These are phyloP conservation scores for Verasper variegatus DNA, from an alignment of 2,113 vertebrate genomes.

Conservation along the genomic window DNA sequence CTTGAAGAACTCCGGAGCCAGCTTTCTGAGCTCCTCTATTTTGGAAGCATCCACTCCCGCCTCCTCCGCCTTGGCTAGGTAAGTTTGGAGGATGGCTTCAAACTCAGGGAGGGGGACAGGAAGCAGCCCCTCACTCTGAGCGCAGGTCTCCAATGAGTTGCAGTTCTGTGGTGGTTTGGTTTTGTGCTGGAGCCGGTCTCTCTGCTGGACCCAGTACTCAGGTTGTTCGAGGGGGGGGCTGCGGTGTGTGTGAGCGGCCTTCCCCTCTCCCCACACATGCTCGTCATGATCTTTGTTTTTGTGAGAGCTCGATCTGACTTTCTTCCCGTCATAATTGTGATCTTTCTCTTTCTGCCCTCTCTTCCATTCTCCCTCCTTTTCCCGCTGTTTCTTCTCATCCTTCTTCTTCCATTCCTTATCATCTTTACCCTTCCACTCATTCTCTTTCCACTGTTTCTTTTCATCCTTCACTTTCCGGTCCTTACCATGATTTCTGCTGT, in stretches of 20 bases:
- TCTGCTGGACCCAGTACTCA: constrained; percentile 72
- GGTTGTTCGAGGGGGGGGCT: constrained; percentile 41
- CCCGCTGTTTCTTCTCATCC: constrained; percentile 23
- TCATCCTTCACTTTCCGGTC: constrained; percentile 15
- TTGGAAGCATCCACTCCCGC: constrained; percentile 53
- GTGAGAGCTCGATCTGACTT: constrained; percentile 11
- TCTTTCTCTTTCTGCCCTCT: constrained; percentile 21
- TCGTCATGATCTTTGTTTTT: constrained; percentile 30
- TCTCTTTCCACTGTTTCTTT: constrained; percentile 24
- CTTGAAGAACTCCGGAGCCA: constrained; percentile 79
- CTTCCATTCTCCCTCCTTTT: constrained; percentile 18
- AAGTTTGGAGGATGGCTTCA: constrained; percentile 80
- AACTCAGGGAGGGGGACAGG: constrained; percentile 84
- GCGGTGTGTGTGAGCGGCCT: constrained; percentile 41
- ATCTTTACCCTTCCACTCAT: constrained; percentile 31
- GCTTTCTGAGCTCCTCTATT: constrained; percentile 72
- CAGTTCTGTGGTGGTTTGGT: constrained; percentile 80
- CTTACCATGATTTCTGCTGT: constrained; percentile 16
- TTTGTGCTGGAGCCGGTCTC: constrained; percentile 68
- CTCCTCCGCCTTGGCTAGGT: constrained; percentile 76
- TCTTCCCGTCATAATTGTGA: constrained; percentile 22
- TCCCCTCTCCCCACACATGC: constrained; percentile 41
- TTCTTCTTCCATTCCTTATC: constrained; percentile 7
- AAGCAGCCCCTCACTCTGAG: constrained; percentile 82
- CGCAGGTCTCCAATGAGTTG: constrained; percentile 79